Percentiles rank a stretch among this genome's conserved stretches.
Evolutionary conservation across 2,888 invertebrate genomes (phyloP).

Genomic region (Liodrosophila aerea): DNA sequence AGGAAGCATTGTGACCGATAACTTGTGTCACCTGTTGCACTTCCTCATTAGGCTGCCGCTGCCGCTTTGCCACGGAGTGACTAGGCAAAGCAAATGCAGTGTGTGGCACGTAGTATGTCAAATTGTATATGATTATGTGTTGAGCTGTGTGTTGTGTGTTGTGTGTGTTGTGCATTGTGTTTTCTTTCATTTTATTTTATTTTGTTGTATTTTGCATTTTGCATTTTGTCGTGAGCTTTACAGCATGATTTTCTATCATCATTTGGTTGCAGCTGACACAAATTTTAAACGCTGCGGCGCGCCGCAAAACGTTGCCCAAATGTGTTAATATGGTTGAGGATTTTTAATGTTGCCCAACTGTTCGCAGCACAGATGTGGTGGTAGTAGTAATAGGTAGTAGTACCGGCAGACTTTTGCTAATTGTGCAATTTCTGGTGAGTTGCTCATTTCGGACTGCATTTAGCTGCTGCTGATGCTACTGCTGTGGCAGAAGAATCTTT

Average conservation of each 20-base stretch:
- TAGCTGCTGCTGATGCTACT: conserved; percentile 9
- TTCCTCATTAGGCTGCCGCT: conserved; percentile 56
- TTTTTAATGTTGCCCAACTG: conserved; percentile 72
- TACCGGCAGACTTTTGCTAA: conserved; percentile 56
- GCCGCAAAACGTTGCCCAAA: conserved; percentile 72
- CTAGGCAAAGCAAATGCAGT: conserved; percentile 27
- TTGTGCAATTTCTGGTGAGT: conserved; percentile 71
- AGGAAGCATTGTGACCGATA: conserved; percentile 54
- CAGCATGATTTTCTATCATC: conserved; percentile 59
- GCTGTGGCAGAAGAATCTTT: conserved; percentile 49
- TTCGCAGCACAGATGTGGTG: conserved; percentile 6
- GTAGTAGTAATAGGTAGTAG: conserved; percentile 18
- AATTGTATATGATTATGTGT: conserved; percentile 43
- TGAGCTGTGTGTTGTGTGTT: conserved; percentile 32
- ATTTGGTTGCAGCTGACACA: conserved; percentile 54
- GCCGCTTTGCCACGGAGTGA: conserved; percentile 11
- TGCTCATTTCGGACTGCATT: conserved; percentile 47
- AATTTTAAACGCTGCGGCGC: conserved; percentile 65
- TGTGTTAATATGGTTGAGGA: conserved; percentile 76
- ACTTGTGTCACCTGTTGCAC: conserved; percentile 53
- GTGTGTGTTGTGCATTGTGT: conserved; percentile 23
- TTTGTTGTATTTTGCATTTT: conserved; percentile 1
- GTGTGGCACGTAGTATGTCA: conserved; percentile 41
- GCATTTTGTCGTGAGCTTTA: conserved; percentile 53
- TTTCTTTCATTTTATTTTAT: conserved; percentile 24